These are phyloP conservation scores for Arizona elegans DNA, from an alignment of 2,113 vertebrate genomes.

Conservation along the genomic window DNA sequence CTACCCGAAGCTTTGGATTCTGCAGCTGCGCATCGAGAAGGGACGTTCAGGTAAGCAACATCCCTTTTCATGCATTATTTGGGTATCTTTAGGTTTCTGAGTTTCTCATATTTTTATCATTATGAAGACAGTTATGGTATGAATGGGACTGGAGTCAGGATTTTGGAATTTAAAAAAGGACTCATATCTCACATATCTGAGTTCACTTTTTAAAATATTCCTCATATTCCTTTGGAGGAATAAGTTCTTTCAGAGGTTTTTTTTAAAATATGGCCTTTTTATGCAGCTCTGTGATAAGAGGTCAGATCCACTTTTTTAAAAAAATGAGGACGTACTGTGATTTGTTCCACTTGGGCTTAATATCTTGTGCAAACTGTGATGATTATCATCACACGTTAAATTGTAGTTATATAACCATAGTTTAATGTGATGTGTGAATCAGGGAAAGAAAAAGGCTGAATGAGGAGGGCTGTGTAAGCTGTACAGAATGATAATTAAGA, in stretches of 20 bases:
- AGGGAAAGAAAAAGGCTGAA: not conserved
- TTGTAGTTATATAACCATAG: not conserved
- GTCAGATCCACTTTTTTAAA: not conserved
- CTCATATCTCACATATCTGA: not conserved
- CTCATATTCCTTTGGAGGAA: not conserved
- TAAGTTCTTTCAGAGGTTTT: not conserved
- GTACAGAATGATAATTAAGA: not conserved
- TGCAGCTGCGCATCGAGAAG: too few relatives aligned
- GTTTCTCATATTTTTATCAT: not conserved
- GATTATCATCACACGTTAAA: not conserved
- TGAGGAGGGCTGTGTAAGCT: not conserved
- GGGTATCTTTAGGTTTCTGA: not conserved
- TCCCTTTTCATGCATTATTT: not conserved
- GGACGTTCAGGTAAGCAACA: too few relatives aligned
- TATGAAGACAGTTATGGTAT: not conserved
- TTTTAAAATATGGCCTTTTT: not conserved
- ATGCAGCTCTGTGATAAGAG: not conserved
- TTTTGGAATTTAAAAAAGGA: not conserved
- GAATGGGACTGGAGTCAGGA: not conserved
- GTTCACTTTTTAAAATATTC: not conserved
- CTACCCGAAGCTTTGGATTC: too few relatives aligned
- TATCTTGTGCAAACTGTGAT: not conserved
- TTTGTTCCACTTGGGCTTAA: not conserved
- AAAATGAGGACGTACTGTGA: not conserved
- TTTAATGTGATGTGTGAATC: not conserved